Evolutionary conservation across 2,888 invertebrate genomes (phyloP), one percentile per base, ranked within the genome.

Genomic region (Aproaerema taeniolella): DNA sequence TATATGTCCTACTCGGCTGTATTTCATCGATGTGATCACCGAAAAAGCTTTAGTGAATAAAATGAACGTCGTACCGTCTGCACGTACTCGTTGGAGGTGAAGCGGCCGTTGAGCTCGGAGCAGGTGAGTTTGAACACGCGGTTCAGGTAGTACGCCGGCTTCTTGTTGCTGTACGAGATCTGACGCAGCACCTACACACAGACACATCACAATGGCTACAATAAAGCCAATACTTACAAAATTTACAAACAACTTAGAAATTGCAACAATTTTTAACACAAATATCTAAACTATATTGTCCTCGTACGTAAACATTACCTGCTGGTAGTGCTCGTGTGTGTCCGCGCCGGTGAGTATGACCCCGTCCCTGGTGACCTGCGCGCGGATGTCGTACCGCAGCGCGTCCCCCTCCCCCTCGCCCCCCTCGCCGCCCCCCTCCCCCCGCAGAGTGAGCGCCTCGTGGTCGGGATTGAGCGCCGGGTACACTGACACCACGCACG

Each of bases 381-480:
- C 94, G 48, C 92, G 90, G 59, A 95, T 91, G 60, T 92, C 93
- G 67, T 93, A 90, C 55, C 91, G 89, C 51, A 47, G 61, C 42
- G 90, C 90, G 46, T 91, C 92, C 20, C 8, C 8, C n/a, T n/a
- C 93, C 42, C 96, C 92, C 17, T 97, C 94, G 48, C 92, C 90
- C 58, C 95, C 91, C 60, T 92, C 93, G 67, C 93, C 90, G 54
- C 91, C 89, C 51, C 47, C 61, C n/a, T n/a, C n/a, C n/a, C n/a
- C n/a, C 1, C 95, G 95, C 45, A 96, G 89, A 15, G 91, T 88
- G 48, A 97, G 88, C 53, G 94, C 95, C 77, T 99, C 99, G 76
- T 97, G 96, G 80, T 98, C 97, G 5, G 97, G 96, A 87, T 98
- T 96, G 52, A 99, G 86, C 5, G 96, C 95, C 20, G 98, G 98